A percentile compares a stretch with the other conserved stretches of the same genome.
These are phyloP conservation scores for Lapara coniferarum DNA, from an alignment of 2,888 invertebrate species.

Conservation along the genomic window DNA sequence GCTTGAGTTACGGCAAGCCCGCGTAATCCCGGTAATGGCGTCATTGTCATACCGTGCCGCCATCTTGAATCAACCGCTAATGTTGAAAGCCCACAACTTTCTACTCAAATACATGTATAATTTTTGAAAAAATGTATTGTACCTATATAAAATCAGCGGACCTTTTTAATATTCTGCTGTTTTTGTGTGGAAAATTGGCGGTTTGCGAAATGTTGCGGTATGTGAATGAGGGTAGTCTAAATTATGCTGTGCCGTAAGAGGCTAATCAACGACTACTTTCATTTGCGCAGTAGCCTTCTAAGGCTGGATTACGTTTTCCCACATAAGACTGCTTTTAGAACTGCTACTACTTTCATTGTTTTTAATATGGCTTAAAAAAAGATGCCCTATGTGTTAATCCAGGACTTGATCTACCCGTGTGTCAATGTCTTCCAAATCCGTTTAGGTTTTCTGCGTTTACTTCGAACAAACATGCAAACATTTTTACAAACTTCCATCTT, in stretches of 20 bases:
- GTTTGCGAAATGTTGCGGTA: neutral
- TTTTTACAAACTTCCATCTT: too few species aligned
- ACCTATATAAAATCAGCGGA: slow-evolving; percentile 11
- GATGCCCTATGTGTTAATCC: too few species aligned
- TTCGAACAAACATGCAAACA: too few species aligned
- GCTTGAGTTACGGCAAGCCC: slow-evolving; percentile 28
- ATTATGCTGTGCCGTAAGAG: neutral
- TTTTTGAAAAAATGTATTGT: slow-evolving; percentile 21
- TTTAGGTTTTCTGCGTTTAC: too few species aligned
- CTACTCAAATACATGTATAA: slow-evolving; percentile 25
- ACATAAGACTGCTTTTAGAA: too few species aligned
- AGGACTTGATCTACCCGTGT: too few species aligned
- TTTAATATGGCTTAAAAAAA: neutral
- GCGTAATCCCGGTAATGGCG: slow-evolving; percentile 49
- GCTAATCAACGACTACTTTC: neutral
- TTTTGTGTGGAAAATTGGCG: neutral
- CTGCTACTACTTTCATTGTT: neutral
- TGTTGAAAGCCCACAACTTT: slow-evolving; percentile 20
- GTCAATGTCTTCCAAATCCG: too few species aligned
- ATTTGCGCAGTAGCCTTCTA: neutral
- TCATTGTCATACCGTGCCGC: slow-evolving; percentile 45
- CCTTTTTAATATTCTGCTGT: slow-evolving; percentile 15
- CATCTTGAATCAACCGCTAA: slow-evolving; percentile 40
- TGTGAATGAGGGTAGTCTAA: slow-evolving; percentile 1
- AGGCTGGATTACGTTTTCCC: neutral